Conservation (phyloP, 2,797 vertebrate genomes). For the Gymnodraco acuticeps region DNA sequence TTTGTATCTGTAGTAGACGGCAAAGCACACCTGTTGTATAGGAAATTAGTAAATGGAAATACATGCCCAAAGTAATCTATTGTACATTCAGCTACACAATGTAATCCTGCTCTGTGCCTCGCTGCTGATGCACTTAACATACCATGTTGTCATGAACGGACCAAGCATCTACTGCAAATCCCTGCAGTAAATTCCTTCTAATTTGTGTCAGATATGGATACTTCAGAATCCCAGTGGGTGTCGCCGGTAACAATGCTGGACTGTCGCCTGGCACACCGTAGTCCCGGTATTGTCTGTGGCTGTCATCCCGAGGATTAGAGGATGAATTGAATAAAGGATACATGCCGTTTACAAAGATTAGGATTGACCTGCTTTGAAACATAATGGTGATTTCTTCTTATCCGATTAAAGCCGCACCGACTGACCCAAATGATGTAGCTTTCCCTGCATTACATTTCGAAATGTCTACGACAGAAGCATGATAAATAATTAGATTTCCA, state of each 20-base stretch:
- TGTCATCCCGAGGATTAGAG: constrained; percentile 73
- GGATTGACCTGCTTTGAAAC: constrained; percentile 79
- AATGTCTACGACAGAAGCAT: constrained; percentile 34
- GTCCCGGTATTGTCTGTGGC: constrained; percentile 45
- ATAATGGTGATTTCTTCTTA: constrained; percentile 78
- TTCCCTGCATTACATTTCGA: constrained; percentile 44
- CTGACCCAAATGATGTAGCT: constrained; percentile 73
- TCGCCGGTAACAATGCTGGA: constrained; percentile 38
- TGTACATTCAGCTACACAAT: constrained; percentile 30
- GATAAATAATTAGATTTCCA: constrained; percentile 53
- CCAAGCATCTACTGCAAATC: constrained; percentile 47
- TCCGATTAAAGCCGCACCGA: constrained; percentile 69
- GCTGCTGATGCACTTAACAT: constrained; percentile 39
- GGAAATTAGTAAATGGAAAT: constrained; percentile 29
- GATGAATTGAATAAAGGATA: constrained; percentile 68
- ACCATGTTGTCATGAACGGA: constrained; percentile 44
- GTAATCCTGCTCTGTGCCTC: constrained; percentile 48
- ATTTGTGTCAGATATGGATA: constrained; percentile 58
- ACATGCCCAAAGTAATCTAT: constrained; percentile 31
- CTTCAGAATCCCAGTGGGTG: constrained; percentile 36
- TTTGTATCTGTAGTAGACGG: constrained; percentile 4
- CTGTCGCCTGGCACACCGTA: constrained; percentile 51
- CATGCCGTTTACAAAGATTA: constrained; percentile 77
- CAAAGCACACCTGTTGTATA: constrained; percentile 29
- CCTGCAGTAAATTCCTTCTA: constrained; percentile 45